Evolutionary conservation across 2,113 vertebrate species (phyloP).

Genomic region (Trematocara zebra): DNA sequence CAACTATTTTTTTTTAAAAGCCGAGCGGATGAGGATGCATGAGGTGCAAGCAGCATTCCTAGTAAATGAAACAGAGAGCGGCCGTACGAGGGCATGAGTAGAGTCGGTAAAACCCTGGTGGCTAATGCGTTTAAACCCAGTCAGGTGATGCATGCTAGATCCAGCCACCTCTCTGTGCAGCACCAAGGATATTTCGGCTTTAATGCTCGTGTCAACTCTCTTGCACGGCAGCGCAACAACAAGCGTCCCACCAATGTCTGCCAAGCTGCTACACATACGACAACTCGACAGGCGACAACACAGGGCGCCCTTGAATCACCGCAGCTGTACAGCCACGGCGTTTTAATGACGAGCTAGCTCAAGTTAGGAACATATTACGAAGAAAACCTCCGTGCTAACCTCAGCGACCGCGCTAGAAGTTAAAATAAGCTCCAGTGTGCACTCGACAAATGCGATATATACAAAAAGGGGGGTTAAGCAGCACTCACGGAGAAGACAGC

Average conservation of each 20-base stretch:
- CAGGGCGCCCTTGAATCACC: conserved; percentile 29
- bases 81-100: not conserved
- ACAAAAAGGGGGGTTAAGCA: not conserved
- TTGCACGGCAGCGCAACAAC: not conserved
- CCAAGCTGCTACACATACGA: not conserved
- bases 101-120: not conserved
- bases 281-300: conserved; percentile 8
- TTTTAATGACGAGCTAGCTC: not conserved
- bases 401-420: not conserved
- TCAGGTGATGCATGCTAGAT: conserved; percentile 13
- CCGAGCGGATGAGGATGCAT: not conserved
- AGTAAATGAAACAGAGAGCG: not conserved
- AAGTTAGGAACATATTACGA: not conserved
- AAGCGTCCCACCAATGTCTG: not conserved
- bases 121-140: not conserved
- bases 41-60: not conserved
- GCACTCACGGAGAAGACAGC: conserved; percentile 11
- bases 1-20: too few species aligned
- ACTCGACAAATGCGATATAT: not conserved
- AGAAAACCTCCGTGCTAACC: not conserved
- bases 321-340: not conserved
- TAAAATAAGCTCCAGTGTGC: not conserved
- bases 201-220: conserved; percentile 3
- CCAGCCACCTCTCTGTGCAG: not conserved
- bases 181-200: not conserved